phyloP scores from a whole-genome alignment of 2,888 invertebrate genomes.

The Lasioglossum leucozonium region DNA sequence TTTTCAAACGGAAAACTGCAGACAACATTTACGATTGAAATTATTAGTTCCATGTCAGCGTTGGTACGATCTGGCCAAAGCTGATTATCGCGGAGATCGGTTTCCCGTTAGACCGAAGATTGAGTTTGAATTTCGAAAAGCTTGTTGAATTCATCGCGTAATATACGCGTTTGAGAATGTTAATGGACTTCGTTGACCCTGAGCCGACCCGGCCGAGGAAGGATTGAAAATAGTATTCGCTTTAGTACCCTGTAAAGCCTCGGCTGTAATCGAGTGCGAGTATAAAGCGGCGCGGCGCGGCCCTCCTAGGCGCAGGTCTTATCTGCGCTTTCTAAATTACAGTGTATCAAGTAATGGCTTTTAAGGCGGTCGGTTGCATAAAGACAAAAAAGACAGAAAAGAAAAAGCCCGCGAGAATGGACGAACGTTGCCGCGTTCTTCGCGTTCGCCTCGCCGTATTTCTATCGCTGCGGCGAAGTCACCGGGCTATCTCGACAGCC shows the following conservation, averaged over 20 bases:
- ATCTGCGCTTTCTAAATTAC: constrained; percentile 63
- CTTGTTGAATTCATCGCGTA: neutral
- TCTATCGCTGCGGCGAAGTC: neutral
- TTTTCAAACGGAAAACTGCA: too few species aligned
- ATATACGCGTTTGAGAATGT: neutral
- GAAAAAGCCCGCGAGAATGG: constrained; percentile 40
- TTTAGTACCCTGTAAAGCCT: constrained; percentile 34
- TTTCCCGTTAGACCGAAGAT: neutral
- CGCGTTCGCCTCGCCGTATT: constrained; percentile 24
- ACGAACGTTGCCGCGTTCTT: constrained; percentile 26
- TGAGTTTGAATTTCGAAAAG: neutral
- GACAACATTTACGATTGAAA: too few species aligned
- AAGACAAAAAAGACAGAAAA: too few species aligned
- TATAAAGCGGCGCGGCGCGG: constrained; percentile 35
- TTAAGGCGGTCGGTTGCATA: constrained; percentile 57
- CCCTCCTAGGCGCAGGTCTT: constrained; percentile 38
- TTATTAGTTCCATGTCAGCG: neutral
- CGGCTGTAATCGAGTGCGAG: constrained; percentile 52
- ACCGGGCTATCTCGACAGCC: constrained; percentile 49
- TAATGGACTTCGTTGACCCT: constrained; percentile 19
- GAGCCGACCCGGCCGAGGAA: constrained; percentile 9
- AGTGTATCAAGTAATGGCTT: constrained; percentile 66
- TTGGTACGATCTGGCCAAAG: neutral
- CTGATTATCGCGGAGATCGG: neutral
- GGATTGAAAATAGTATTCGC: constrained; percentile 56